These are phyloP conservation scores for Pycnomerus fuliginosus DNA, from an alignment of 2,888 invertebrate species.

Conservation along the genomic window DNA sequence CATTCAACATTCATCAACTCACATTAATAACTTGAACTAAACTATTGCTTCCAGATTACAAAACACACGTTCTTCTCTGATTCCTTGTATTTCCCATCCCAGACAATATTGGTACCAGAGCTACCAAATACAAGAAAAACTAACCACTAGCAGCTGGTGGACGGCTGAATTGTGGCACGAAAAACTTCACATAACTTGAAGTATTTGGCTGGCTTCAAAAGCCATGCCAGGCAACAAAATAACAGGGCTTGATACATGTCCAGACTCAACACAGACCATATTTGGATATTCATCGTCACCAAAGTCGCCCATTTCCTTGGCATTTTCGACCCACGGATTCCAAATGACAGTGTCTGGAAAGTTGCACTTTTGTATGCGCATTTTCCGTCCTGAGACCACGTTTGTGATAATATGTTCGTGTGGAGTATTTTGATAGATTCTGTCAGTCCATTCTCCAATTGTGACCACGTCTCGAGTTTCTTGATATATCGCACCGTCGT, in stretches of 20 bases:
- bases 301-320: slow-evolving; percentile 89
- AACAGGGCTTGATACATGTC: slow-evolving; percentile 84
- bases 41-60: slow-evolving; percentile 39
- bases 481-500: slow-evolving; percentile 82
- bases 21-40: slow-evolving; percentile 27
- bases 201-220: slow-evolving; percentile 88
- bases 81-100: slow-evolving; percentile 10
- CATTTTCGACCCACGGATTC: slow-evolving; percentile 96
- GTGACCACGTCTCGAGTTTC: slow-evolving; percentile 89
- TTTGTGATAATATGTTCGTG: slow-evolving; percentile 92
- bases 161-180: slow-evolving; percentile 17
- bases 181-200: slow-evolving; percentile 65
- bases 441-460: slow-evolving; percentile 89
- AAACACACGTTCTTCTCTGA: slow-evolving; percentile 17
- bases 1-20: slow-evolving; percentile 26
- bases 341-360: slow-evolving; percentile 96
- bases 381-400: slow-evolving; percentile 87
- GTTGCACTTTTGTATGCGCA: slow-evolving; percentile 92
- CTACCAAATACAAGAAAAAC: slow-evolving; percentile 13
- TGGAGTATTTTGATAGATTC: slow-evolving; percentile 90
- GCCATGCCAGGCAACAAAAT: slow-evolving; percentile 87
- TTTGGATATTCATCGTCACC: slow-evolving; percentile 96
- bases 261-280: slow-evolving; percentile 96
- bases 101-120: slow-evolving; percentile 2
- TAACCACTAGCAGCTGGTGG: slow-evolving; percentile 17